Conservation (phyloP, 2,888 invertebrate species). For the Hermaeophaga mercurialis region DNA sequence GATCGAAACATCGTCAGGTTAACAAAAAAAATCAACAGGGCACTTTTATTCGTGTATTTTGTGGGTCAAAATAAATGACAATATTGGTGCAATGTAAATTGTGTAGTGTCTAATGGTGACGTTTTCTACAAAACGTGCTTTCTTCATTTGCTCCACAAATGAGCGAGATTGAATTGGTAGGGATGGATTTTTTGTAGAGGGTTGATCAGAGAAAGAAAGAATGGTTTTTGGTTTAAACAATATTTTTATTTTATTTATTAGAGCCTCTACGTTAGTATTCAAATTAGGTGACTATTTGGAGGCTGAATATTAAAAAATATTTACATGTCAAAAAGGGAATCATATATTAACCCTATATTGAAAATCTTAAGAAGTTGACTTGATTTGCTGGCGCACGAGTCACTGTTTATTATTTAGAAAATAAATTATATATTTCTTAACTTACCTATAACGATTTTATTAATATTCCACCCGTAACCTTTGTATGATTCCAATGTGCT, state of each 20-base stretch:
- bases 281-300: not conserved
- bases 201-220: constrained; percentile 10
- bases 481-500: too few species aligned
- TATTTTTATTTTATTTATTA: too few species aligned
- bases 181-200: not conserved
- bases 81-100: constrained; percentile 12
- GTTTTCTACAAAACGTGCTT: not conserved
- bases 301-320: too few species aligned
- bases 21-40: not conserved
- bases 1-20: not conserved
- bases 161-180: constrained; percentile 22
- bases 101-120: constrained; percentile 1
- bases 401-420: too few species aligned
- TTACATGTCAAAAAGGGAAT: too few species aligned
- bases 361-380: too few species aligned
- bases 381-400: too few species aligned
- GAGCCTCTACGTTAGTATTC: not conserved
- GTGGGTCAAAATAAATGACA: not conserved
- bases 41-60: not conserved
- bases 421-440: too few species aligned
- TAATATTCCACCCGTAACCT: too few species aligned
- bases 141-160: constrained; percentile 5
- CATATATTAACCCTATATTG: too few species aligned
- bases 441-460: too few species aligned
- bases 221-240: constrained; percentile 5